Conservation (phyloP, 1,140 invertebrate species). For the Listronotus bonariensis region DNA sequence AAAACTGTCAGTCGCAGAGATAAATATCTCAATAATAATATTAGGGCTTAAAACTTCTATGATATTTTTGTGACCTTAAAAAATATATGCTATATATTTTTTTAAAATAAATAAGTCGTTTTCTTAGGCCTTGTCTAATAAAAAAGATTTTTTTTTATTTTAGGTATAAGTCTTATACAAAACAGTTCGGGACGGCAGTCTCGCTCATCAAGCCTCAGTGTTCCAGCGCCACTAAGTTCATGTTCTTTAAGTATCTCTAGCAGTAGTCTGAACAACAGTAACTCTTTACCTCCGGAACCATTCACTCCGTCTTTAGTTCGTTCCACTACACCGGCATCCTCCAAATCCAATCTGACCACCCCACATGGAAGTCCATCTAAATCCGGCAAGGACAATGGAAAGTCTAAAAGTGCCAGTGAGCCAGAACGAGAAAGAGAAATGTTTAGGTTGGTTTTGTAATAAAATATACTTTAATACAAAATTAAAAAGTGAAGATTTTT, state of each 20-base stretch:
- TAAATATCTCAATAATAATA: too few species aligned
- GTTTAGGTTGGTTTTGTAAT: slow-evolving; percentile 52
- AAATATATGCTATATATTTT: background rate
- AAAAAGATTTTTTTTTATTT: background rate
- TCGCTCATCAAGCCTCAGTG: slow-evolving; percentile 58
- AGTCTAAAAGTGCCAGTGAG: slow-evolving; percentile 61
- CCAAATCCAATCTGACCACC: slow-evolving; percentile 43
- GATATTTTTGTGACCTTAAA: background rate
- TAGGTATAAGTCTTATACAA: slow-evolving; percentile 45
- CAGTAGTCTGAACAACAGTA: slow-evolving; percentile 50
- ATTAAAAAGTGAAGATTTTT: too few species aligned
- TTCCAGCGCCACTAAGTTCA: slow-evolving; percentile 55
- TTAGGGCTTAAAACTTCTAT: too few species aligned
- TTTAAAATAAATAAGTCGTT: background rate
- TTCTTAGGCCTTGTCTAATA: background rate
- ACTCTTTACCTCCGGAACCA: slow-evolving; percentile 49
- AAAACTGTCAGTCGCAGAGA: too few species aligned
- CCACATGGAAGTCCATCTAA: slow-evolving; percentile 45
- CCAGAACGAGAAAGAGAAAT: slow-evolving; percentile 61
- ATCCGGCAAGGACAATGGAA: slow-evolving; percentile 47
- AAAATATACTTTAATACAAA: too few species aligned
- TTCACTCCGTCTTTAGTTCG: slow-evolving; percentile 52
- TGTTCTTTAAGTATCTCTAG: slow-evolving; percentile 53
- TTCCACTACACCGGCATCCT: slow-evolving; percentile 51
- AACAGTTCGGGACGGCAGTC: slow-evolving; percentile 53